phyloP scores from a whole-genome alignment of 1,140 invertebrate species.

The Tribolium castaneum region DNA sequence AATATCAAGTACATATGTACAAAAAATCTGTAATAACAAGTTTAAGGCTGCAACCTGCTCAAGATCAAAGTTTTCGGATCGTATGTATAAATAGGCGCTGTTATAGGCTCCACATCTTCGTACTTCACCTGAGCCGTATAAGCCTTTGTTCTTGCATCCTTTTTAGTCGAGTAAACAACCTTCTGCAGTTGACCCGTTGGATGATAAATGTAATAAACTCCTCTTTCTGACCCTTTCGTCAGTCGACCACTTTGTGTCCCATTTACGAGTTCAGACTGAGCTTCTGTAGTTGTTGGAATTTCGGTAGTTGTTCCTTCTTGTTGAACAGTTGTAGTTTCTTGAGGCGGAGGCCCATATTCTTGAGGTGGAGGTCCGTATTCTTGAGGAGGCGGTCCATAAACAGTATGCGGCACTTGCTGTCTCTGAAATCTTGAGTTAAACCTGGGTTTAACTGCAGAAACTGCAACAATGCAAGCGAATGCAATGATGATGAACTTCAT shows the following conservation, averaged over 20 bases:
- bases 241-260: conserved; percentile 8
- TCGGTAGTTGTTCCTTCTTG: conserved; percentile 47
- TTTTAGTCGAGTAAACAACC: conserved; percentile 66
- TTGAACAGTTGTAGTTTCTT: conserved; percentile 39
- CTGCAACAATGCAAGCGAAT: conserved; percentile 20
- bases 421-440: conserved; percentile 30
- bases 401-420: conserved; percentile 8
- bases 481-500: conserved; percentile 5
- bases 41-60: conserved; percentile 22
- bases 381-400: conserved; percentile 42
- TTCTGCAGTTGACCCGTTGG: conserved; percentile 68
- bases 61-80: conserved; percentile 57
- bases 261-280: conserved; percentile 44
- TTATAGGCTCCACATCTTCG: conserved; percentile 68
- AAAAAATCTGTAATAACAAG: not conserved
- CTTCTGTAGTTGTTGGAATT: conserved; percentile 47
- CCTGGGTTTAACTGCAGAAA: conserved; percentile 30
- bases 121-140: conserved; percentile 68
- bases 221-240: conserved; percentile 54
- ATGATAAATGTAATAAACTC: conserved; percentile 69
- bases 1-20: not conserved
- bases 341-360: conserved; percentile 49
- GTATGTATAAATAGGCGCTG: conserved; percentile 68
- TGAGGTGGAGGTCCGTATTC: conserved; percentile 41
- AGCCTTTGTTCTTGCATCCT: conserved; percentile 67